These are phyloP conservation scores for Corythoichthys haematopterus DNA, from an alignment of 2,113 vertebrate genomes.

Conservation along the genomic window DNA sequence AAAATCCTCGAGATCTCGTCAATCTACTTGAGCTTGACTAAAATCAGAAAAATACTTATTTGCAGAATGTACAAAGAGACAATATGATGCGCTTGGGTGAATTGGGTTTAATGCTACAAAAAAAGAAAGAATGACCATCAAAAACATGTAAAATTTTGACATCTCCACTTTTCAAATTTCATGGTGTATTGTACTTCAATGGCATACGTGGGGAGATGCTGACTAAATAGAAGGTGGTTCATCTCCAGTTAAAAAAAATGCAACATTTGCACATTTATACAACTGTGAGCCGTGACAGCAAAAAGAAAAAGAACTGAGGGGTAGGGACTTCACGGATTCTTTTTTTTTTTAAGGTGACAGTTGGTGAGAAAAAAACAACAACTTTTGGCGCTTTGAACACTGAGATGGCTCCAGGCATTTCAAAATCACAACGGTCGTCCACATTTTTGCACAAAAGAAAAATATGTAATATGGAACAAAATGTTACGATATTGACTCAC, in stretches of 20 bases:
- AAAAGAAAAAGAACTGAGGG: background rate
- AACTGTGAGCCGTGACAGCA: constrained; percentile 29
- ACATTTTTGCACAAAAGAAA: constrained; percentile 26
- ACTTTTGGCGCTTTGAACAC: constrained; percentile 42
- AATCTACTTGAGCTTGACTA: too few species aligned
- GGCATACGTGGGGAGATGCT: too few species aligned
- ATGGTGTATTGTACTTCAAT: too few species aligned
- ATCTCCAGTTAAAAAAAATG: constrained; percentile 20
- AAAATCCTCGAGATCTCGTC: too few species aligned
- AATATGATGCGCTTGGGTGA: too few species aligned
- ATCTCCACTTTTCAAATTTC: too few species aligned
- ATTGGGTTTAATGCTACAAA: too few species aligned
- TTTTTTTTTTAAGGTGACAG: constrained; percentile 25
- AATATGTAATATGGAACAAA: constrained; percentile 11
- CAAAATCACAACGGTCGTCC: constrained; percentile 32
- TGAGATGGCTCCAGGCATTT: constrained; percentile 42
- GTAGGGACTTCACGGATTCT: constrained; percentile 30
- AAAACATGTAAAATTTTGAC: too few species aligned
- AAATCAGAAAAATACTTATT: too few species aligned
- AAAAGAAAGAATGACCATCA: too few species aligned
- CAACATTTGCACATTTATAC: constrained; percentile 27
- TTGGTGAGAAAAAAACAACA: background rate
- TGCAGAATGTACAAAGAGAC: too few species aligned
- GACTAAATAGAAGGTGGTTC: background rate
- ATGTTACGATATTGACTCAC: constrained; percentile 77